A percentile compares a stretch with the other conserved stretches of the same genome.
These are phyloP conservation scores for Dermolepida albohirtum DNA, from an alignment of 2,888 invertebrate genomes.

Conservation along the genomic window DNA sequence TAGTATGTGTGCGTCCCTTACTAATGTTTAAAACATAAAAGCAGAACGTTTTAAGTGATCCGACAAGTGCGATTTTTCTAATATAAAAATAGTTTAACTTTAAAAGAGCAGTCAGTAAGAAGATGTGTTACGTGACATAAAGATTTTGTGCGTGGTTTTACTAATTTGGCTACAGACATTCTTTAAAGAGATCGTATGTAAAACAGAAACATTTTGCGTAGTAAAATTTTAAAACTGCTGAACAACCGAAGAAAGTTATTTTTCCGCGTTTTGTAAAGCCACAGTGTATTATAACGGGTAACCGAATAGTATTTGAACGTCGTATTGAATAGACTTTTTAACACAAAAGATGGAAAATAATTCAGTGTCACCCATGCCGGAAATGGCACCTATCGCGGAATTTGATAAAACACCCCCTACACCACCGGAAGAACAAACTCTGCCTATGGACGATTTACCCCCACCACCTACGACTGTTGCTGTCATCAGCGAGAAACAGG, in stretches of 20 bases:
- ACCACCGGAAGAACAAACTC: constrained; percentile 68
- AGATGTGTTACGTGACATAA: neutral
- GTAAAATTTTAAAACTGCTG: too few species aligned
- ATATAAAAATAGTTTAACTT: neutral
- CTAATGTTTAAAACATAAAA: constrained; percentile 34
- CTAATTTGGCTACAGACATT: too few species aligned
- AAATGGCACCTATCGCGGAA: constrained; percentile 75
- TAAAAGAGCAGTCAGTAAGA: neutral
- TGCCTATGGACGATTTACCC: constrained; percentile 75
- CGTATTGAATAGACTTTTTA: constrained; percentile 22
- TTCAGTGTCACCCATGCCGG: constrained; percentile 77
- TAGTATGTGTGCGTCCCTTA: constrained; percentile 29
- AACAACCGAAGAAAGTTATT: too few species aligned
- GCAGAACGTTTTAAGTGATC: neutral
- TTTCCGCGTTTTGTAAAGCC: too few species aligned
- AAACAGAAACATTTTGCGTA: too few species aligned
- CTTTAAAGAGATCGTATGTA: too few species aligned
- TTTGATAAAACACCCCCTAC: constrained; percentile 78
- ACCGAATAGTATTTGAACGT: neutral
- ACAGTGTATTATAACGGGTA: too few species aligned
- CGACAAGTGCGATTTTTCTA: neutral
- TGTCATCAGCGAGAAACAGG: constrained; percentile 43
- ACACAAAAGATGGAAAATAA: constrained; percentile 71
- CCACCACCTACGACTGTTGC: constrained; percentile 71
- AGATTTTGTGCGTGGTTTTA: too few species aligned